Evolutionary conservation across 1,140 invertebrate species (phyloP).

Genomic region (Drosophila aff.): DNA sequence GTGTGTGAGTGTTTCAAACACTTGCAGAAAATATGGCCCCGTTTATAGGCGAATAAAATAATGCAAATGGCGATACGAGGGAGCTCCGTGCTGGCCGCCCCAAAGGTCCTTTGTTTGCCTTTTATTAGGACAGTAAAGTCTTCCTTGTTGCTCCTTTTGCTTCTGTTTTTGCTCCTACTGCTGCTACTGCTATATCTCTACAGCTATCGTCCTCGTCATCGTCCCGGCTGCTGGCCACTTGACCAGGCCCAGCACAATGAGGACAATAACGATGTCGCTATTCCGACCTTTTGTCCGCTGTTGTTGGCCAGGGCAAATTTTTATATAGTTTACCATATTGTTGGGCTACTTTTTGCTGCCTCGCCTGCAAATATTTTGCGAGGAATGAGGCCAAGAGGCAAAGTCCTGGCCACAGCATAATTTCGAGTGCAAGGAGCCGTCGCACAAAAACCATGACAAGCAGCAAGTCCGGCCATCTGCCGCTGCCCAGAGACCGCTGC

Average conservation of each 20-base stretch:
- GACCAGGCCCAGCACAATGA: constrained; percentile 66
- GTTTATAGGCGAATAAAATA: constrained; percentile 85
- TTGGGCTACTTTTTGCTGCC: constrained; percentile 55
- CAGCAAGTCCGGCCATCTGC: constrained; percentile 33
- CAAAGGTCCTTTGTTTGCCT: constrained; percentile 78
- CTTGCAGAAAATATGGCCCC: constrained; percentile 76
- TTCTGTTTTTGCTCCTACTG: constrained; percentile 26
- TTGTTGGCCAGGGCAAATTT: constrained; percentile 60
- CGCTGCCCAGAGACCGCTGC: constrained; percentile 30
- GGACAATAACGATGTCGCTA: constrained; percentile 77
- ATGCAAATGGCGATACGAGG: constrained; percentile 81
- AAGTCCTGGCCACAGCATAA: constrained; percentile 73
- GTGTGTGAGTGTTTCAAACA: constrained; percentile 38
- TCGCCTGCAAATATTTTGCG: constrained; percentile 67
- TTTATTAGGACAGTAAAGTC: constrained; percentile 84
- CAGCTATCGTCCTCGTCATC: constrained; percentile 34
- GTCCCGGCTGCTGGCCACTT: constrained; percentile 62
- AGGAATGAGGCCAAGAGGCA: constrained; percentile 76
- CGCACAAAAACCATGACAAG: constrained; percentile 39
- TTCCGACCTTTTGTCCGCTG: constrained; percentile 75
- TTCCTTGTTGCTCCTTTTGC: constrained; percentile 69
- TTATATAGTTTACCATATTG: constrained; percentile 83
- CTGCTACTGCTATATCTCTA: constrained; percentile 9
- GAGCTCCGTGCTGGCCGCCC: constrained; percentile 53
- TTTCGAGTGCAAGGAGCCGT: constrained; percentile 62